Base-by-base conservation (phyloP, 2,888 invertebrate species). In the Resseliella maxima region DNA sequence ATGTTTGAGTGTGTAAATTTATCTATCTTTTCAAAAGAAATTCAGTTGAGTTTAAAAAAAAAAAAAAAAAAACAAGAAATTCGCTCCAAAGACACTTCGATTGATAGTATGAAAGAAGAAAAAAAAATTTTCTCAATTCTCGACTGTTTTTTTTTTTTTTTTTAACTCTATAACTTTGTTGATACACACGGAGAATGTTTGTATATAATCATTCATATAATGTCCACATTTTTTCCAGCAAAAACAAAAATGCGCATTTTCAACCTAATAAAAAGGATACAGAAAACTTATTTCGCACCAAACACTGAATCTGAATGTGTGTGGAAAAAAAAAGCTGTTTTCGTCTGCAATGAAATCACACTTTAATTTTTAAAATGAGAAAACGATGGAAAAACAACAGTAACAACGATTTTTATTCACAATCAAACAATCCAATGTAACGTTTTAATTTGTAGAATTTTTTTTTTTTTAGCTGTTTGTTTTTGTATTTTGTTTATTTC, bases 161-260 rank as follows among this genome's bases (percentile, higher is more conserved):
- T 24, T 50, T 50, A 6, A 8, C 18, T 24, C 59, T 59, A 59
- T 59, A 41, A 8, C 41, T 5, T 41, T n/a, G n/a, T 41, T 41
- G 41, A 41, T 8, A 41, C 41, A 8, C 6, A 5, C 12, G 41
- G 18, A 0, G 18, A 24, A 59, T 18, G n/a, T 15, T 31, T 3
- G 72, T 31, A 18, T 35, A n/a, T 31, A 59, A 31, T 72, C 72
- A 72, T 31, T 10, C 35, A 72, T 12, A 15, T n/a, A 15, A 31
- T 12, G n/a, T 31, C 31, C 35, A 31, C 31, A 72, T 72, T 72
- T 72, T 50, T 12, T 31, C 15, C 18, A 72, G 31, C 31, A 31
- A 15, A 31, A 10, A 35, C 15, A 72, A 72, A 72, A 72, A 31
- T 72, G 72, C 72, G 72, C 72, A 72, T 72, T 72, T 72, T 35